phyloP scores from a whole-genome alignment of 1,140 invertebrate species.

The Caenorhabditis brenneri region DNA sequence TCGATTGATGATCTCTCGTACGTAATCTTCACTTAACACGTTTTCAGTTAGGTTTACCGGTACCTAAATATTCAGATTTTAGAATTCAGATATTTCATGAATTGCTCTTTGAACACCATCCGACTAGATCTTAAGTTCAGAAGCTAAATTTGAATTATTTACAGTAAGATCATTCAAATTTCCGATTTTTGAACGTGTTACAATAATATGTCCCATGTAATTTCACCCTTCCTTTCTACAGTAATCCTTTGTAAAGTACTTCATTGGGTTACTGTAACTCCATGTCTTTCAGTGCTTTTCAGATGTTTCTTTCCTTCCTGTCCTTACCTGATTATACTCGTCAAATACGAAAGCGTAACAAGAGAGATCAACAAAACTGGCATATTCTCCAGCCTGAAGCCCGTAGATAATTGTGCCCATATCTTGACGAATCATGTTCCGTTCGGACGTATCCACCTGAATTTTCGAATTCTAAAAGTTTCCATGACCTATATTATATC shows the following conservation, averaged over 20 bases:
- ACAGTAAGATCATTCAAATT: too few relatives aligned
- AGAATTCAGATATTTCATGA: background rate
- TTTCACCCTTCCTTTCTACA: background rate
- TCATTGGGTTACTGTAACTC: background rate
- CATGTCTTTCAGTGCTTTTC: background rate
- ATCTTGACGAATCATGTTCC: background rate
- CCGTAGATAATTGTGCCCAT: conserved; percentile 40
- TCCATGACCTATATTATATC: background rate
- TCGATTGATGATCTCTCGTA: conserved; percentile 26
- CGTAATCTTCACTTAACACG: conserved; percentile 44
- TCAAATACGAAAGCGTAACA: conserved; percentile 34
- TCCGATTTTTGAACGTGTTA: too few relatives aligned
- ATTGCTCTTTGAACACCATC: too few relatives aligned
- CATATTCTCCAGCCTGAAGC: conserved; percentile 17
- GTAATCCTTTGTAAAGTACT: too few relatives aligned
- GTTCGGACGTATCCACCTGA: background rate
- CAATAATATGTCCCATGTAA: too few relatives aligned
- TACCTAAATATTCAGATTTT: background rate
- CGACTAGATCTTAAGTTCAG: too few relatives aligned
- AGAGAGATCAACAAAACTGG: conserved; percentile 39
- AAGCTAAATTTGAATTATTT: too few relatives aligned
- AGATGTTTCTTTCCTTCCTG: too few relatives aligned
- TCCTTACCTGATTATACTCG: conserved; percentile 29
- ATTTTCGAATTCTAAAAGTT: background rate
- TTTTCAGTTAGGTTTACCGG: conserved; percentile 34